Evolutionary conservation across 1,140 invertebrate genomes (phyloP), one percentile per base, ranked within the genome.

Genomic region (Apis laboriosa): DNA sequence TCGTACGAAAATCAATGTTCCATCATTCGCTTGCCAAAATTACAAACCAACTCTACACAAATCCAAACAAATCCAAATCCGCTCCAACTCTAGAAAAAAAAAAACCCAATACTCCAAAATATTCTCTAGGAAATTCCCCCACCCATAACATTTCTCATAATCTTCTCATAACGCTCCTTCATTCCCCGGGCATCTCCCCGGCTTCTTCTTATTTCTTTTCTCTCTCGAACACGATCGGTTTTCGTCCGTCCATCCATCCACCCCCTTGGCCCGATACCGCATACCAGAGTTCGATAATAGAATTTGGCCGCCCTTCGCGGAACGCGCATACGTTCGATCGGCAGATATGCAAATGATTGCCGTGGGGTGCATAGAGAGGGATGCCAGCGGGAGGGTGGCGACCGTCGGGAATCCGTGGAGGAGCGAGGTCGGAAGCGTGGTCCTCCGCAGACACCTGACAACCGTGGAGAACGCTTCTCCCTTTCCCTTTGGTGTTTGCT

Each of bases 261-360:
- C 19, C 53, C 71, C 67, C 49, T 58, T 43, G 34, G 66, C 51
- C 70, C 76, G 34, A 7, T 11, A 12, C 68, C 80, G 82, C 88
- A 89, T 90, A 87, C 90, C 90, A 86, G 77, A 80, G 80, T 80
- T 86, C 86, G 84, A 85, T 91, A 91, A 91, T 90, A 90, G 90
- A 91, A 91, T 91, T 91, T 91, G 86, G 80, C 72, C 80, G 86
- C 85, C 90, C 85, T 91, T 90, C 84, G 71, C 83, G 89, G 86
- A 90, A 88, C 89, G 89, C 80, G 74, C 80, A 73, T 75, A 82
- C 60, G 85, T 77, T 83, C 80, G 87, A 84, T 76, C 85, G 81
- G 76, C 81, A 88, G 90, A 90, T 91, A 91, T 91, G 90, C 90
- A 91, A 91, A 91, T 91, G 86, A 91, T 90, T 87, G 67, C 82